Evolutionary conservation across 2,113 vertebrate genomes (phyloP).

Genomic region (Leucopsar rothschildi): DNA sequence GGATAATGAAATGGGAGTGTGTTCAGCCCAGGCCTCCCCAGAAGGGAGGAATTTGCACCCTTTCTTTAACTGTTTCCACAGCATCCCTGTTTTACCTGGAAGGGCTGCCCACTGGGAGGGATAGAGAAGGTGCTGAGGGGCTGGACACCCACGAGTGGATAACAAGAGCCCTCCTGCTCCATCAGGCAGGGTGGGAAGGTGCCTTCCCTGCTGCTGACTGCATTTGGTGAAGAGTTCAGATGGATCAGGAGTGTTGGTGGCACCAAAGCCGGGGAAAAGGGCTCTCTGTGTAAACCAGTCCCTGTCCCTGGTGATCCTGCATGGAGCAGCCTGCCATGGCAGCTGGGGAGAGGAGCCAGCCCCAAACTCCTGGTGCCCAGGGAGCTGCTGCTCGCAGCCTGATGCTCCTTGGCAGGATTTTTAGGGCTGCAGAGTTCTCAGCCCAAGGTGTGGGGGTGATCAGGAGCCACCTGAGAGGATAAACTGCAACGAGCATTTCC

Average conservation of each 20-base stretch:
- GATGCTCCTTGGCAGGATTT: neutral
- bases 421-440: neutral
- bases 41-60: neutral
- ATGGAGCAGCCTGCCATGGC: neutral
- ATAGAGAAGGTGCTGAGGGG: fast-evolving
- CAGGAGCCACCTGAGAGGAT: neutral
- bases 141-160: neutral
- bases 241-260: fast-evolving
- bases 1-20: neutral
- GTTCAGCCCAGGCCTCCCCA: neutral
- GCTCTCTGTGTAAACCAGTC: neutral
- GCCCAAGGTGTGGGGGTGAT: no score
- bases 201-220: neutral
- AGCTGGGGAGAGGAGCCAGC: neutral
- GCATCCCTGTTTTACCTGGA: neutral
- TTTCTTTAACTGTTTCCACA: neutral
- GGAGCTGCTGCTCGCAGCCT: neutral
- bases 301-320: neutral
- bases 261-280: fast-evolving
- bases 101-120: neutral
- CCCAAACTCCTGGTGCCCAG: fast-evolving
- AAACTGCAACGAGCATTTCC: fast-evolving
- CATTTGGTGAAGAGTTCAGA: fast-evolving
- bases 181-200: neutral
- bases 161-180: fast-evolving